Evolutionary conservation across 2,888 invertebrate genomes (phyloP).

Genomic region (Formica aserva): DNA sequence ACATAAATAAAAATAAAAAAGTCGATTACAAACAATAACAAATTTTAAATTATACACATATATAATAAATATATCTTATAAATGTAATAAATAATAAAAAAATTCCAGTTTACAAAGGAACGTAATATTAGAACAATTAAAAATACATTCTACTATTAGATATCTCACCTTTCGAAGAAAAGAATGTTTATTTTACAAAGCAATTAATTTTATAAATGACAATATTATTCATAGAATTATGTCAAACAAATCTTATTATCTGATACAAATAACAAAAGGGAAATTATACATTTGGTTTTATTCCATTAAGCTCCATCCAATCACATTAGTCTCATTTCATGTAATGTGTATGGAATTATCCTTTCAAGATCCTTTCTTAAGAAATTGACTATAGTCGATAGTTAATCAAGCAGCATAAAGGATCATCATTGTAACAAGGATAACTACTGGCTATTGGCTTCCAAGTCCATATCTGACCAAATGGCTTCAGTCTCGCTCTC

Average conservation of each 20-base stretch:
- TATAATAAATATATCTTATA: background rate
- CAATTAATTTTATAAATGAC: background rate
- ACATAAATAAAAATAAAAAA: background rate
- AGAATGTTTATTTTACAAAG: background rate
- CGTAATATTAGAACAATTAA: background rate
- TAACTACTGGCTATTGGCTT: conserved; percentile 85
- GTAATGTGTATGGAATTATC: background rate
- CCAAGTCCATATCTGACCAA: conserved; percentile 89
- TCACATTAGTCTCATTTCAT: conserved; percentile 15
- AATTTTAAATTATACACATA: background rate
- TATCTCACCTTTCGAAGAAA: background rate
- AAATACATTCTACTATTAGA: background rate
- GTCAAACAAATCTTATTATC: conserved; percentile 1
- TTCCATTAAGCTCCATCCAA: background rate
- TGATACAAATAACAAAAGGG: background rate
- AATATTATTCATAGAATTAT: background rate
- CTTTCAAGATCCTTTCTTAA: background rate
- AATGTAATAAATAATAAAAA: background rate
- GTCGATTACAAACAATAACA: background rate
- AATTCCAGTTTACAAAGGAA: background rate
- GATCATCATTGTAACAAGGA: background rate
- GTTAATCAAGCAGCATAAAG: background rate
- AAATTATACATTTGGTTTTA: background rate
- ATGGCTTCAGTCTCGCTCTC: conserved; percentile 88
- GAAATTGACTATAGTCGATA: background rate